These are phyloP conservation scores for Triplophysa tibetana DNA, from an alignment of 2,113 vertebrate species.

Conservation along the genomic window DNA sequence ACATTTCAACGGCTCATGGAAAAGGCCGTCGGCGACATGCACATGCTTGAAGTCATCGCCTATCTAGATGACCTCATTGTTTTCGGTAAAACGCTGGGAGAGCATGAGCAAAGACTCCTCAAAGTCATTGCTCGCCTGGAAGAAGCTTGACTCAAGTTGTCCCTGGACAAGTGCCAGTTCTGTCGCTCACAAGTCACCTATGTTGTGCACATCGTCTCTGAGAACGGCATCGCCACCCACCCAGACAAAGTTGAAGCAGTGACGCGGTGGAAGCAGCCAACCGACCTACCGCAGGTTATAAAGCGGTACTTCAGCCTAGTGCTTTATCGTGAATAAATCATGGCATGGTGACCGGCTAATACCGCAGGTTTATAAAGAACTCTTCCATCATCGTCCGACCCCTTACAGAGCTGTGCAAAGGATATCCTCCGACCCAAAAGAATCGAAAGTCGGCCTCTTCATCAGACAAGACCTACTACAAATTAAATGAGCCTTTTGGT, in stretches of 20 bases:
- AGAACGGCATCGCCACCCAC: conserved; percentile 3
- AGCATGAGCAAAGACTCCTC: background rate
- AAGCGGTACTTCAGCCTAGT: no score
- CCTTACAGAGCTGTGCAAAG: conserved; percentile 27
- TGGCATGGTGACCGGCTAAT: no score
- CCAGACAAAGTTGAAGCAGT: conserved; percentile 17
- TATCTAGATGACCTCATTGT: background rate
- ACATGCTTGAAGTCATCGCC: background rate
- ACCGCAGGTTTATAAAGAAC: conserved; percentile 10
- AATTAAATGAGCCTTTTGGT: conserved; percentile 25
- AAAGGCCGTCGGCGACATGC: conserved; percentile 7
- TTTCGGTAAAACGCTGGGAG: background rate
- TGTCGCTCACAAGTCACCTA: conserved; percentile 4
- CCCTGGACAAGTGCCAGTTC: conserved; percentile 22
- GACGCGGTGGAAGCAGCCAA: background rate
- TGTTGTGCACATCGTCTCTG: conserved; percentile 3
- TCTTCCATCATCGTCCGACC: conserved; percentile 9
- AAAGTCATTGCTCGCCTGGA: background rate
- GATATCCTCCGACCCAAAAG: conserved; percentile 28
- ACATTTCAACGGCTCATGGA: conserved; percentile 16
- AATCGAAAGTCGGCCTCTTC: background rate
- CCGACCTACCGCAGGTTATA: no score
- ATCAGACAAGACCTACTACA: conserved; percentile 12
- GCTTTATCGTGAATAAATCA: no score
- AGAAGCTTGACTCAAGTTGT: conserved; percentile 3